Conservation (phyloP, 2,888 invertebrate genomes). For the Smittia aterrima region DNA sequence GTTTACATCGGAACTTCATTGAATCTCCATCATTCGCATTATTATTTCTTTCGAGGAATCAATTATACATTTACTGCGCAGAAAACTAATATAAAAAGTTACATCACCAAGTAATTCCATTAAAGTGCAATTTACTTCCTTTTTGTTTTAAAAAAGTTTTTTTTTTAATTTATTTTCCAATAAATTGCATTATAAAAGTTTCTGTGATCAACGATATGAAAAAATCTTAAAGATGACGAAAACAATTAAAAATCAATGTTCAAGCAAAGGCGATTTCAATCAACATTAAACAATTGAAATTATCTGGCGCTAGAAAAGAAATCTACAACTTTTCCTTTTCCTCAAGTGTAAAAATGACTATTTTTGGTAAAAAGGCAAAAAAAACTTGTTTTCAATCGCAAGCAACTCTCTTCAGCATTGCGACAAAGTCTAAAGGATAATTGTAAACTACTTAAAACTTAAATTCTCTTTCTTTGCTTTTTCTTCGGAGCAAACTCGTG, state of each 20-base stretch:
- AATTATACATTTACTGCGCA: background rate
- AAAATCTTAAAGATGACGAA: background rate
- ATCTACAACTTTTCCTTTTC: background rate
- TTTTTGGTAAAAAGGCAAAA: conserved; percentile 11
- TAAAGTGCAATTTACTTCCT: conserved; percentile 6
- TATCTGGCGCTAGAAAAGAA: background rate
- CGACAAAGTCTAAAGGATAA: background rate
- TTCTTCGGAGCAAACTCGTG: background rate
- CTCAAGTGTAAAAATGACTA: conserved; percentile 8
- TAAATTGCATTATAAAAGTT: background rate
- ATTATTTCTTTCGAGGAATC: background rate
- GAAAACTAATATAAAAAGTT: background rate
- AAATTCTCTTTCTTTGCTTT: background rate
- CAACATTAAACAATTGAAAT: conserved; percentile 10
- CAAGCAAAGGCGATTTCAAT: conserved; percentile 4
- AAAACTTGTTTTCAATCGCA: background rate
- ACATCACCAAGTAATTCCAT: background rate
- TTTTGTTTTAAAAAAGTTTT: background rate
- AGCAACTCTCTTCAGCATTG: background rate
- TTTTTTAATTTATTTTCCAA: background rate
- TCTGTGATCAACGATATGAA: background rate
- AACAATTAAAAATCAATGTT: background rate
- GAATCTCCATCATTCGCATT: background rate
- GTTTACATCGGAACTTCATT: background rate
- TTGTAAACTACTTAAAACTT: conserved; percentile 7